Evolutionary conservation across 2,797 vertebrate species (phyloP).

Genomic region (Tachyglossus aculeatus): DNA sequence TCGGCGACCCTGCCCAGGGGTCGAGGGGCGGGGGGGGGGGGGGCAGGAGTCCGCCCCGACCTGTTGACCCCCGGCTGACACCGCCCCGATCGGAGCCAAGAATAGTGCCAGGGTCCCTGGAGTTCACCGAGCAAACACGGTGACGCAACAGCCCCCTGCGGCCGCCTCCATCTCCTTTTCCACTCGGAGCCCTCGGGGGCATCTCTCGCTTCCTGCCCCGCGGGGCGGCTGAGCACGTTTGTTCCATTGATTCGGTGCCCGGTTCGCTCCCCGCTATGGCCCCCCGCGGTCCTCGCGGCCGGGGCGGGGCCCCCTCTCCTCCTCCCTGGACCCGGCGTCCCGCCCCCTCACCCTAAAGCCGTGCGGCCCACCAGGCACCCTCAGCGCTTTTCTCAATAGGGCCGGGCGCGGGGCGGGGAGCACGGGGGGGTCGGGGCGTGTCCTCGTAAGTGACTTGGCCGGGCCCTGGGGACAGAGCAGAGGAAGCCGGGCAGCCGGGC

Average conservation of each 20-base stretch:
- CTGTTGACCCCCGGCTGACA: not conserved
- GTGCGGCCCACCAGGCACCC: not conserved
- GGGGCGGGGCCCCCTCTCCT: not conserved
- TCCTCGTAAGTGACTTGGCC: too few relatives aligned
- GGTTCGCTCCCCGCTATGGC: not conserved
- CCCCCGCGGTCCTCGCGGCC: not conserved
- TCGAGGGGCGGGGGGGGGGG: not conserved
- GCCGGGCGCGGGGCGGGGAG: not conserved
- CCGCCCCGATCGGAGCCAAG: not conserved
- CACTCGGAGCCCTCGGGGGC: conserved; percentile 12
- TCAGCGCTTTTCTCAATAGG: not conserved
- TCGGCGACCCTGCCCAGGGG: conserved; percentile 13
- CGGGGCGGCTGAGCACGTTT: conserved; percentile 54
- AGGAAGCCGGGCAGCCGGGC: too few relatives aligned
- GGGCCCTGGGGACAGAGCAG: not conserved
- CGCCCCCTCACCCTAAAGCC: not conserved
- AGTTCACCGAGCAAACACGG: not conserved
- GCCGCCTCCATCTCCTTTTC: conserved; percentile 56
- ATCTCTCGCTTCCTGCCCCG: conserved; percentile 28
- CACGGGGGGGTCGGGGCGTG: not conserved
- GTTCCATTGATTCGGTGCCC: conserved; percentile 37
- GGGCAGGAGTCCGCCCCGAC: not conserved
- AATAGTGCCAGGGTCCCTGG: not conserved
- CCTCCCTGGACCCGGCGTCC: not conserved
- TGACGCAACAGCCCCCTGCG: not conserved